Percentiles rank a stretch among this genome's conserved stretches.
phyloP scores from a whole-genome alignment of 1,140 invertebrate genomes.

The Lepeophtheirus salmonis region DNA sequence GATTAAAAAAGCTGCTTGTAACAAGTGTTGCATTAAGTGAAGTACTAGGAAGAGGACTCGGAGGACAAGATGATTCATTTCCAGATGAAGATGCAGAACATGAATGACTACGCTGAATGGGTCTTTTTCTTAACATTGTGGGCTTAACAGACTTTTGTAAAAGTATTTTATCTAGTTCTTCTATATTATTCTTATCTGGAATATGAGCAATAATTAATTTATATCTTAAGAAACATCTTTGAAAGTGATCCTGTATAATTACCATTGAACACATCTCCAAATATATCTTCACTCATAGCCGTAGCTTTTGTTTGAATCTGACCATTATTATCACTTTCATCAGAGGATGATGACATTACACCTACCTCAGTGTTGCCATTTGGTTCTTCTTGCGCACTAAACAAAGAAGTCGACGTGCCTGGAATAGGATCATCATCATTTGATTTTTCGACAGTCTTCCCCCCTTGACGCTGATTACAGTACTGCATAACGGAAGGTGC shows the following conservation, averaged over 20 bases:
- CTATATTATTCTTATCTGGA: neutral
- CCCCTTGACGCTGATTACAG: neutral
- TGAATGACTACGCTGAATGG: neutral
- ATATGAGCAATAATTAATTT: neutral
- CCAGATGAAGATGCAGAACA: too few relatives aligned
- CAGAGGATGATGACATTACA: neutral
- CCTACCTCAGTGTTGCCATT: neutral
- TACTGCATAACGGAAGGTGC: neutral
- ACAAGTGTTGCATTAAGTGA: too few relatives aligned
- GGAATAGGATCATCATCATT: neutral
- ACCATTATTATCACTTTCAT: neutral
- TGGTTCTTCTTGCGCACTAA: neutral
- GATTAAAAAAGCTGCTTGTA: neutral
- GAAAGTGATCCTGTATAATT: neutral
- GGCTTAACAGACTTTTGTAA: neutral
- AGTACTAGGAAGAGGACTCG: too few relatives aligned
- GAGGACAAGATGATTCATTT: too few relatives aligned
- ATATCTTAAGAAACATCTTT: neutral
- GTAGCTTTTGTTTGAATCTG: too few relatives aligned
- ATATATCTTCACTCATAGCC: too few relatives aligned
- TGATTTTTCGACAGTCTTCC: neutral
- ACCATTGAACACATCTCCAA: constrained; percentile 1
- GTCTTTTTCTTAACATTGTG: neutral
- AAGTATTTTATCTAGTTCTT: neutral
- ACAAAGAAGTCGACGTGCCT: neutral